A percentile compares a stretch with the other conserved stretches of the same genome.
These are phyloP conservation scores for Lucilia sericata DNA, from an alignment of 1,140 invertebrate species.

Conservation along the genomic window DNA sequence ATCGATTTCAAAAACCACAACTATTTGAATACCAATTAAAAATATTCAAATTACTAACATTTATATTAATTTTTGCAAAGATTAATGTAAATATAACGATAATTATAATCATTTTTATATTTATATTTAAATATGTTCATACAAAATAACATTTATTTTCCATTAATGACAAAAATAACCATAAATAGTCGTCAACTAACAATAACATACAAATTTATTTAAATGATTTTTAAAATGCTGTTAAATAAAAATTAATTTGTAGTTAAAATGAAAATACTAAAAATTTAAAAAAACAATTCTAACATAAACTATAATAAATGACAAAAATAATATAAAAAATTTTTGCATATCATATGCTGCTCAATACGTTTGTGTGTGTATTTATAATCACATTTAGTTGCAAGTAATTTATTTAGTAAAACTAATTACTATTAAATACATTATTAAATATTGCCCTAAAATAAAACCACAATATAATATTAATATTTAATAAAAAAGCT, in stretches of 20 bases:
- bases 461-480: constrained; percentile 15
- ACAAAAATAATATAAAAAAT: neutral
- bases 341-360: neutral
- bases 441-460: neutral
- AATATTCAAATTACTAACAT: constrained; percentile 4
- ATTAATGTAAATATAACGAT: neutral
- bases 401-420: neutral
- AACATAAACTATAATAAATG: constrained; percentile 13
- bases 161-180: neutral
- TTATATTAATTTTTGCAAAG: neutral
- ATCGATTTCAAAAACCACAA: neutral
- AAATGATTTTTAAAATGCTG: constrained; percentile 17
- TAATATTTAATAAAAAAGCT: neutral
- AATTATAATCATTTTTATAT: neutral
- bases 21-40: constrained; percentile 12
- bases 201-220: neutral
- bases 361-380: too few relatives aligned
- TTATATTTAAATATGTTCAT: too few relatives aligned
- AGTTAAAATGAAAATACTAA: neutral
- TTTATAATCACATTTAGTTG: too few relatives aligned
- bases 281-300: neutral
- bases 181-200: neutral
- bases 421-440: constrained; percentile 21
- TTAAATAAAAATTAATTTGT: constrained; percentile 14
- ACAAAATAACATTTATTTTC: too few relatives aligned